Conservation (phyloP, 1,140 invertebrate genomes). For the Diorhabda carinulata region DNA sequence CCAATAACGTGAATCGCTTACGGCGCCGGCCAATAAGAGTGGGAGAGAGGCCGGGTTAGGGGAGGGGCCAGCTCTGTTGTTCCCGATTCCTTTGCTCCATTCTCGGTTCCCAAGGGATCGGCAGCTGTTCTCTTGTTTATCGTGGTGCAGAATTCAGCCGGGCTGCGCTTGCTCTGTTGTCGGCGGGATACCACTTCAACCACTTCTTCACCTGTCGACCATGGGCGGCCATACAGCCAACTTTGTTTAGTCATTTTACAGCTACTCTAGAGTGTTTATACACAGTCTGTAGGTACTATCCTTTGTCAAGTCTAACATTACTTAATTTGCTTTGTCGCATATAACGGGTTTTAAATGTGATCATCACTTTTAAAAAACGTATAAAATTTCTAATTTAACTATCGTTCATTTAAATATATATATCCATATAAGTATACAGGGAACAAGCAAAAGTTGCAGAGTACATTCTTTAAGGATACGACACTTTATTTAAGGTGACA, state of each 20-base stretch:
- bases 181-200: conserved; percentile 11
- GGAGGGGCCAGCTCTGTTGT: conserved; percentile 7
- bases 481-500: too few relatives aligned
- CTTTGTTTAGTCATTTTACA: conserved; percentile 13
- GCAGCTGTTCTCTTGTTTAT: conserved; percentile 22
- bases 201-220: conserved; percentile 11
- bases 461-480: too few relatives aligned
- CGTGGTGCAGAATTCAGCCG: conserved; percentile 7
- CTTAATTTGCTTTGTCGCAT: neutral
- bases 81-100: conserved; percentile 8
- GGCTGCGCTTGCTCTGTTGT: conserved; percentile 14
- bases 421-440: neutral
- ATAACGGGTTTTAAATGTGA: neutral
- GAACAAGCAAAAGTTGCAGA: neutral
- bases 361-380: neutral
- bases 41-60: conserved; percentile 1
- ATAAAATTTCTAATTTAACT: neutral
- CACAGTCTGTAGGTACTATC: neutral
- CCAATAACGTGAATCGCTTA: conserved; percentile 6
- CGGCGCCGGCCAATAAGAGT: conserved; percentile 10
- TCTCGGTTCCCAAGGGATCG: conserved; percentile 17
- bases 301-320: neutral
- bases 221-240: conserved; percentile 17
- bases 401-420: neutral
- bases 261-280: conserved; percentile 1